Percentiles rank a stretch among this genome's conserved stretches.
Conservation (phyloP, 1,140 invertebrate genomes). For the Brachionus rotundiformis region DNA sequence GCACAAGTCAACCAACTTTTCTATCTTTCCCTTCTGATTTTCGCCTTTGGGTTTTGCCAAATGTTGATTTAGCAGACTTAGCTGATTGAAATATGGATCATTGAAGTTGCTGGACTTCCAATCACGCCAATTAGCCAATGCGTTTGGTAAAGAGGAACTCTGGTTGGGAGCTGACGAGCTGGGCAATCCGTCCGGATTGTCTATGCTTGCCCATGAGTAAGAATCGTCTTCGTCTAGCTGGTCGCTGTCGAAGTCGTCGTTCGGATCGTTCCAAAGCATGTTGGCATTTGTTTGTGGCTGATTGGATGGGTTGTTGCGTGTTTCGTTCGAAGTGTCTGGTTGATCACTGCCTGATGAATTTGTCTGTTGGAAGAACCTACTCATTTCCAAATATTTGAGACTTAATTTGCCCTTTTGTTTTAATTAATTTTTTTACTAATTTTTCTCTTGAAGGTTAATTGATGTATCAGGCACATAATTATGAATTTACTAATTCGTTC, state of each 20-base stretch:
- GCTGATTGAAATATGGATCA: neutral
- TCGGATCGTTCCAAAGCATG: constrained; percentile 34
- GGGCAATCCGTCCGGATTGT: constrained; percentile 5
- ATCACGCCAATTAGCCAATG: constrained; percentile 37
- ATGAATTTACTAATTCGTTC: neutral
- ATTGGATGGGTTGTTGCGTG: neutral
- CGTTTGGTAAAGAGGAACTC: neutral
- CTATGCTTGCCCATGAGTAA: constrained; percentile 47
- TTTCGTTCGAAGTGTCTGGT: neutral
- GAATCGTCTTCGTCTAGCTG: constrained; percentile 49
- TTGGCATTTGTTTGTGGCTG: neutral
- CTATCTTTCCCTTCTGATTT: neutral
- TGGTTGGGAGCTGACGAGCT: neutral
- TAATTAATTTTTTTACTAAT: neutral
- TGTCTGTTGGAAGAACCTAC: constrained; percentile 13
- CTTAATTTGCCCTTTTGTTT: neutral
- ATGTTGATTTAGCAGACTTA: neutral
- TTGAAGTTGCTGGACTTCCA: constrained; percentile 14
- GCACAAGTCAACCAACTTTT: constrained; percentile 77
- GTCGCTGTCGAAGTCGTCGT: constrained; percentile 49
- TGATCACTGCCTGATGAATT: neutral
- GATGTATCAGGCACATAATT: constrained; percentile 1
- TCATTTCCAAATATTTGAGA: neutral
- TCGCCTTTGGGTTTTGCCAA: neutral
- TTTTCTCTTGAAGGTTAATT: neutral